Evolutionary conservation across 2,888 invertebrate species (phyloP), one percentile per base, ranked within the genome.

Genomic region (Oxyteleia sp.): DNA sequence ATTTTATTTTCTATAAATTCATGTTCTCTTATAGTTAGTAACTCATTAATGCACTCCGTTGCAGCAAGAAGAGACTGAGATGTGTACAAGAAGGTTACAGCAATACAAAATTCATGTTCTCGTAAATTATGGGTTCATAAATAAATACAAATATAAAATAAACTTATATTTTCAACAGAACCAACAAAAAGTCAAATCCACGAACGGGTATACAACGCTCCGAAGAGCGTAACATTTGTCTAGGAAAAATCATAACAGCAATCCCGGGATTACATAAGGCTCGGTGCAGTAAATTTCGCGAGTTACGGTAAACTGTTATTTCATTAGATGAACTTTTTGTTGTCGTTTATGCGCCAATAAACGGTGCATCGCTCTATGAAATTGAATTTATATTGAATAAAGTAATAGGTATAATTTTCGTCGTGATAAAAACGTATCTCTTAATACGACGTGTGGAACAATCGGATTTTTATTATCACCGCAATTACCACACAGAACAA

Each of bases 211-310:
- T n/a, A 20, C 38, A 13, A 10, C 11, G 5, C 41, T 20, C 26
- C 18, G 11, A 20, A 49, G 71, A 49, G 15, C 49, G 23, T 71
- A 71, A 71, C 49, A 71, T 72, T 61, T 61, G 16, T 49, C 41
- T 15, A 18, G 11, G 41, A 61, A 61, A 72, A 72, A 61, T 72
- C 29, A 49, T 72, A 61, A 53, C 61, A 59, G 38, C 49, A 45
- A 61, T 59, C 32, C 38, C 10, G 16, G 15, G 29, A 47, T 72
- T 72, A 51, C 51, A 47, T 53, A 72, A 61, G 23, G 15, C 8
- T 43, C 7, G 8, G 13, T 15, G 51, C 23, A 43, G 45, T 63
- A 53, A 63, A 63, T 74, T 74, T 72, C 20, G 63, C 53, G 29
- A 35, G 11, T 29, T 32, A 16, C 63, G 45, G 16, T 43, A 74